Evolutionary conservation across 2,888 invertebrate species (phyloP).

Genomic region (Eilema griseolum): DNA sequence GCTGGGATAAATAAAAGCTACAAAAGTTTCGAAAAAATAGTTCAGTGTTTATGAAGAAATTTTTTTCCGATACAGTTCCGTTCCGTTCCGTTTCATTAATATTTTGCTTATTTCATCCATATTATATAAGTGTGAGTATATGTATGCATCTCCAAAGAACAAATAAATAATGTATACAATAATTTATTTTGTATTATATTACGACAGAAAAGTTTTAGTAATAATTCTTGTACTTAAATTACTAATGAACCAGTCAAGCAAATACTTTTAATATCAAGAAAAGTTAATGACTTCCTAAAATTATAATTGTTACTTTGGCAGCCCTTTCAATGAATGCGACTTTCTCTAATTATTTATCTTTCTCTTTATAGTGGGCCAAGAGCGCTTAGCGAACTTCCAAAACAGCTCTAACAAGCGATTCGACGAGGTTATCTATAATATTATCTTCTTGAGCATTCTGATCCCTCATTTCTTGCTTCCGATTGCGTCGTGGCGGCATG

Average conservation of each 20-base stretch:
- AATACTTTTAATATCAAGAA: conserved; percentile 34
- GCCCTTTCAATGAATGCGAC: conserved; percentile 35
- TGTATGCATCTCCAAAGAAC: too few species aligned
- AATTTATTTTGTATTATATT: too few species aligned
- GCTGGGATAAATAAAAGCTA: too few species aligned
- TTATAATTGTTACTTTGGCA: conserved; percentile 28
- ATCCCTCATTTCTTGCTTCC: conserved; percentile 91
- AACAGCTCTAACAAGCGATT: conserved; percentile 89
- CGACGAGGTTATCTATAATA: conserved; percentile 91
- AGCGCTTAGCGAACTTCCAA: conserved; percentile 85
- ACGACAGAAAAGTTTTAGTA: too few species aligned
- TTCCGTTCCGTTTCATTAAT: too few species aligned
- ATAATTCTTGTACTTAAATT: not conserved
- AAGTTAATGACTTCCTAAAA: conserved; percentile 20
- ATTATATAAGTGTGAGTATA: too few species aligned
- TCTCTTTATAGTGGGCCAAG: conserved; percentile 79
- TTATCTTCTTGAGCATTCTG: conserved; percentile 91
- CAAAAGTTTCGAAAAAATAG: too few species aligned
- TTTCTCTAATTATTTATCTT: conserved; percentile 32
- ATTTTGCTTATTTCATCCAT: too few species aligned
- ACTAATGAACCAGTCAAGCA: conserved; percentile 17
- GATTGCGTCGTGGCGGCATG: conserved; percentile 90
- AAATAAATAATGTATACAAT: too few species aligned
- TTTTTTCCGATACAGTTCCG: too few species aligned
- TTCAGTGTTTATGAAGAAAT: too few species aligned